A percentile compares a stretch with the other conserved stretches of the same genome.
These are phyloP conservation scores for Mesoligia furuncula DNA, from an alignment of 2,888 invertebrate species.

Conservation along the genomic window DNA sequence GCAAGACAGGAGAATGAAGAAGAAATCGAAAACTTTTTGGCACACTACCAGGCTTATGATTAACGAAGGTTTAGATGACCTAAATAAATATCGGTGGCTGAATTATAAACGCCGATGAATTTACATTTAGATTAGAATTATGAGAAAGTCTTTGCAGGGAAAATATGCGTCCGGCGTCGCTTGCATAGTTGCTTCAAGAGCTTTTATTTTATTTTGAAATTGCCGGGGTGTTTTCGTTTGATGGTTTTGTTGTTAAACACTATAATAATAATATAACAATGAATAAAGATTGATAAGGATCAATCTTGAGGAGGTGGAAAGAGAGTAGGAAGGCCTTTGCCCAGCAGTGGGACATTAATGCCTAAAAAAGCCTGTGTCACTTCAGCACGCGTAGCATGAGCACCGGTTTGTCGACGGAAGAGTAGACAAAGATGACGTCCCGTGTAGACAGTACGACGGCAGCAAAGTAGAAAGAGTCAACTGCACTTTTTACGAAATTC, in stretches of 20 bases:
- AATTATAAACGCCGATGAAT: slow-evolving; percentile 37
- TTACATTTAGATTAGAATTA: slow-evolving; percentile 52
- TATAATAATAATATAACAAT: not conserved
- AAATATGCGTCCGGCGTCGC: not conserved
- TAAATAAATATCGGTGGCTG: slow-evolving; percentile 52
- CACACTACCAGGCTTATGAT: slow-evolving; percentile 59
- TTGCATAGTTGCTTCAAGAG: not conserved
- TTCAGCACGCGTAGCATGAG: too few species aligned
- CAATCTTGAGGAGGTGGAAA: not conserved
- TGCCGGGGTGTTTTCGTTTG: not conserved
- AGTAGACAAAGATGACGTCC: too few species aligned
- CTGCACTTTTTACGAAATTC: too few species aligned
- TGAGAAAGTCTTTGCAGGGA: slow-evolving; percentile 21
- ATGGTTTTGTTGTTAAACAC: not conserved
- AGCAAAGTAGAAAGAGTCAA: too few species aligned
- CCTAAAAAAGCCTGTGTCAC: not conserved
- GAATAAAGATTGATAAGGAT: not conserved
- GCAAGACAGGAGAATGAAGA: slow-evolving; percentile 29
- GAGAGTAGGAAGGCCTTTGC: not conserved
- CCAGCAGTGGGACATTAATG: not conserved
- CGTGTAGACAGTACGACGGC: too few species aligned
- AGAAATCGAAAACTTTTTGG: slow-evolving; percentile 48
- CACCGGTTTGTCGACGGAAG: too few species aligned
- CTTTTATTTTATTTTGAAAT: not conserved
- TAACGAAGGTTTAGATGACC: slow-evolving; percentile 57